Evolutionary conservation across 1,140 invertebrate species (phyloP), one percentile per base, ranked within the genome.

Genomic region (Drosophila quadrilineata): DNA sequence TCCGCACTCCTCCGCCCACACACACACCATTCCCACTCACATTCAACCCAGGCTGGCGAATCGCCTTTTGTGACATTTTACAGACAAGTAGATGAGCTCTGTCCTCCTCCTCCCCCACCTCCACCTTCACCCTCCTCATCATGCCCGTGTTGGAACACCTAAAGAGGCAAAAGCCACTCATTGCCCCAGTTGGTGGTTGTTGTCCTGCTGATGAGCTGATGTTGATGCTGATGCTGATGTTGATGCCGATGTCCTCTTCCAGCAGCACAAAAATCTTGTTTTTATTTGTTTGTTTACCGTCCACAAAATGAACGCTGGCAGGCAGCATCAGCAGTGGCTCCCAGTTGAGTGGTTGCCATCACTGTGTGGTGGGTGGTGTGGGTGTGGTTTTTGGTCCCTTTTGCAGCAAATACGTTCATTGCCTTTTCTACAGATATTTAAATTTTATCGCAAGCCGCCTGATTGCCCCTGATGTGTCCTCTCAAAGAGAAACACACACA

Each of bases 201-300:
- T 86, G 80, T 63, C n/a, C 70, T 69, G 71, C 53, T 77, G 76
- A 71, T 86, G 73, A 74, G 73, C 48, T 54, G 29, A 5, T 26
- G 22, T 40, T 31, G 29, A 41, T 16, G 14, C 35, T 12, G 6
- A 16, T 36, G 33, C 6, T 16, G 33, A 12, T 36, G 14, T n/a
- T 36, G 3, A 10, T 22, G 46, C 24, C n/a, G n/a, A 24, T 31
- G 19, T 16, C 50, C 9, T 41, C 12, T 28, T 8, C 14, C 19
- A 21, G 33, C 5, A 8, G 48, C 12, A 12, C 8, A 10, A 31
- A 66, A 85, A 85, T 79, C 79, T 79, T 85, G 79, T 85, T 85
- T 85, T 85, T 85, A 85, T 85, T 85, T 85, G 79, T 85, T 85
- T 85, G 74, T 85, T 85, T 85, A 85, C 79, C 79, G 79, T 85